Evolutionary conservation across 2,888 invertebrate genomes (phyloP), one percentile per base, ranked within the genome.

Genomic region (Nebria salina): DNA sequence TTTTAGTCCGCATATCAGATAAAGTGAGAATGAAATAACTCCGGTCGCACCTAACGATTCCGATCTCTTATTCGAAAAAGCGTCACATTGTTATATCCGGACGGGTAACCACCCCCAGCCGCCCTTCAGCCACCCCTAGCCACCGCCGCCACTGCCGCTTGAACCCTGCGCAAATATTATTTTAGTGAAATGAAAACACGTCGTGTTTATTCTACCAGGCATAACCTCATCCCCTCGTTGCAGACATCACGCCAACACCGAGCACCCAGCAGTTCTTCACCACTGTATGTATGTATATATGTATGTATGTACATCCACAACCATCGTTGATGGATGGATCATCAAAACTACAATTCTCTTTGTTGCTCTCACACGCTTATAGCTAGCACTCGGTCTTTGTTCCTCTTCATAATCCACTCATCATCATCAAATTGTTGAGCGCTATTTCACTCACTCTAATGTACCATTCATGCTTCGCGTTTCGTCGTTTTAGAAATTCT

Each of bases 101-200:
- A 8, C 13, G 54, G 8, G 54, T 54, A 54, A 13, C 54, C 54
- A 54, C 11, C 54, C 54, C 43, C 42, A 54, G 76, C 42, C 76
- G 43, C 70, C 70, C 70, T 66, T 15, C 20, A 42, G 42, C 34
- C 54, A 77, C 72, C 77, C 77, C 77, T 64, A 54, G 26, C 9
- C 25, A 34, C 25, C 8, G 72, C 64, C 77, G 64, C 77, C 72
- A 34, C 72, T 65, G 75, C 66, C 66, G 65, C 76, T 41, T 9
- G 34, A 72, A 72, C 73, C 74, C 75, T 79, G 79, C 66, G 79
- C 72, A 79, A 79, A 79, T 79, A 79, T 79, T 79, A 75, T 79
- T 79, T 68, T 74, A 79, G 79, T 79, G 79, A 79, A 79, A 79
- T 79, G 79, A 79, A 79, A 79, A 79, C 75, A 79, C 66, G 54